phyloP scores from a whole-genome alignment of 2,113 vertebrate species.

The Dicentrarchus labrax region DNA sequence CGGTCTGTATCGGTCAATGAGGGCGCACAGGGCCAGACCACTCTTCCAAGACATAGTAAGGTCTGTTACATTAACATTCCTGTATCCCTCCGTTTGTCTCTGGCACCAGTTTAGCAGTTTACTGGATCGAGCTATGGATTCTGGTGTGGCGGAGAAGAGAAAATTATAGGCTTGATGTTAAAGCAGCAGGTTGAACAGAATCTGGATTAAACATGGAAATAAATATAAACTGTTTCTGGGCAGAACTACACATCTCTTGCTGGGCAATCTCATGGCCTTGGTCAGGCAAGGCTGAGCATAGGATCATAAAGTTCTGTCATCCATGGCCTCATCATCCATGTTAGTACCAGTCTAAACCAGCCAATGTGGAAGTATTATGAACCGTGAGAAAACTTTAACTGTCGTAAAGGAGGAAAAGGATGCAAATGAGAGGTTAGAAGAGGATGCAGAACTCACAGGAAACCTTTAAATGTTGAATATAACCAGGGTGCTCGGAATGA shows the following conservation, averaged over 20 bases:
- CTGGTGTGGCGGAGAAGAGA: slow-evolving; percentile 73
- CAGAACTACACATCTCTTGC: slow-evolving; percentile 23
- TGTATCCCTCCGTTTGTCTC: slow-evolving; percentile 95
- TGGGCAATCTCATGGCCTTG: slow-evolving; percentile 40
- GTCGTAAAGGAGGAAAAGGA: slow-evolving; percentile 1
- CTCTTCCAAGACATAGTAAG: slow-evolving; percentile 99
- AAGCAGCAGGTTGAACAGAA: slow-evolving; percentile 5
- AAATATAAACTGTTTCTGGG: slow-evolving; percentile 23
- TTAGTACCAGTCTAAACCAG: slow-evolving; percentile 63
- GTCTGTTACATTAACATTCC: slow-evolving; percentile 92
- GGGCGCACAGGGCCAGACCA: slow-evolving; percentile 94
- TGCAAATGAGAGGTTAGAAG: slow-evolving; percentile 58
- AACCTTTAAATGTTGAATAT: slow-evolving; percentile 36
- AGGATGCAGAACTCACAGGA: slow-evolving; percentile 35
- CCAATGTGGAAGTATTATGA: slow-evolving; percentile 24
- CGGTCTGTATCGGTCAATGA: slow-evolving; percentile 96
- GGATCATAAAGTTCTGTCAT: slow-evolving; percentile 35
- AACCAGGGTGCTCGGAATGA: slow-evolving; percentile 4
- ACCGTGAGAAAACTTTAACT: slow-evolving; percentile 4
- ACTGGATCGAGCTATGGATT: slow-evolving; percentile 95
- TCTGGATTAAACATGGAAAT: slow-evolving; percentile 23
- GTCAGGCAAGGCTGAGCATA: slow-evolving; percentile 26
- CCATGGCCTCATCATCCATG: slow-evolving; percentile 35
- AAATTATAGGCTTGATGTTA: slow-evolving; percentile 17
- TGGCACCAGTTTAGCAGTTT: slow-evolving; percentile 98